Conservation (phyloP, 2,888 invertebrate species). For the Boloria euphrosyne region DNA sequence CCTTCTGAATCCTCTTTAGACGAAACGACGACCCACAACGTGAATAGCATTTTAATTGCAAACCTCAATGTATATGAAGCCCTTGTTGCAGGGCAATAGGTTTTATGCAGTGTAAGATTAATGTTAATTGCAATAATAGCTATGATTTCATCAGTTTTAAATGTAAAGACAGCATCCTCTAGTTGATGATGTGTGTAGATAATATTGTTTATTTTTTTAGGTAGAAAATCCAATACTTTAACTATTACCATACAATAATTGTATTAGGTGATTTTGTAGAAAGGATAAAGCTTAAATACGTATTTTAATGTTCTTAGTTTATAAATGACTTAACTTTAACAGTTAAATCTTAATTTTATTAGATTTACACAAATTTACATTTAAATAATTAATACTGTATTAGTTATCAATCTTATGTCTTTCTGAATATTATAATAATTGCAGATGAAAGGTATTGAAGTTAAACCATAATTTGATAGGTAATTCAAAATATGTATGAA, state of each 20-base stretch:
- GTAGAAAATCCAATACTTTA: no score
- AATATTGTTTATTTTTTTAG: no score
- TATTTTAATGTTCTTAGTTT: neutral
- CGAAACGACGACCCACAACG: constrained; percentile 7
- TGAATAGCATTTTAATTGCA: constrained; percentile 11
- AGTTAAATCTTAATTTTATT: no score
- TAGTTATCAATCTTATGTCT: no score
- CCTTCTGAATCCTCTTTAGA: constrained; percentile 3
- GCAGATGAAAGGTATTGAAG: neutral
- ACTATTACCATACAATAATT: no score
- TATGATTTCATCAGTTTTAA: constrained; percentile 4
- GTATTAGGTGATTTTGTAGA: no score
- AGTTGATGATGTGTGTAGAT: no score
- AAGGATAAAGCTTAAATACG: no score
- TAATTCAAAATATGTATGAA: neutral
- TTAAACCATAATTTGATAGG: neutral
- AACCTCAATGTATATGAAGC: neutral
- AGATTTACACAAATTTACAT: no score
- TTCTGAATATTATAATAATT: no score
- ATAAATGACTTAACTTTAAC: neutral
- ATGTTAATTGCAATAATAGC: constrained; percentile 8
- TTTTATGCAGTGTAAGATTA: neutral
- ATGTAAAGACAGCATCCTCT: no score
- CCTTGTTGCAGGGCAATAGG: constrained; percentile 14
- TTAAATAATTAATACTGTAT: no score